Evolutionary conservation across 1,140 invertebrate species (phyloP).

Genomic region (Myzus persicae): DNA sequence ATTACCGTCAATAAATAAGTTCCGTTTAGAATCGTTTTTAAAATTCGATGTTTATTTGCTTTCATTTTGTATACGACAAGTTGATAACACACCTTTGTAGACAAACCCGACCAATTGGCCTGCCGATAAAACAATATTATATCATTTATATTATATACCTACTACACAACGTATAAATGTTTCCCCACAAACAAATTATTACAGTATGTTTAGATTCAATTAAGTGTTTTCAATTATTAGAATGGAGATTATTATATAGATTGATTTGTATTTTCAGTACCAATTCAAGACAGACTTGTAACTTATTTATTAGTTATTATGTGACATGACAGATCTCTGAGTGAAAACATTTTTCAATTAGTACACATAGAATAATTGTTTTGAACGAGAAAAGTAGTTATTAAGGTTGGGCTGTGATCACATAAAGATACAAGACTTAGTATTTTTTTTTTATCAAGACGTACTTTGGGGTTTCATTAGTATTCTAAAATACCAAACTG

Average conservation of each 20-base stretch:
- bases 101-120: not conserved
- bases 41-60: not conserved
- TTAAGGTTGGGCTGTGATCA: not conserved
- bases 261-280: not conserved
- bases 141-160: not conserved
- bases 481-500: not conserved
- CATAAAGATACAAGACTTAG: not conserved
- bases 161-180: not conserved
- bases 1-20: not conserved
- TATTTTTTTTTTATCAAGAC: not conserved
- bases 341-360: not conserved
- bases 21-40: not conserved
- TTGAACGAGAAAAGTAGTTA: not conserved
- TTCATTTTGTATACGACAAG: not conserved
- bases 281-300: not conserved
- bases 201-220: not conserved
- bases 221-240: not conserved
- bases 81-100: not conserved
- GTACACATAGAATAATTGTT: not conserved
- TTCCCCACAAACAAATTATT: not conserved
- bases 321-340: not conserved
- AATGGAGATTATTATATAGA: not conserved
- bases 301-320: not conserved
- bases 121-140: not conserved
- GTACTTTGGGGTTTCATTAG: not conserved